Conservation (phyloP, 1,140 invertebrate genomes). For the Drosophila virilis region DNA sequence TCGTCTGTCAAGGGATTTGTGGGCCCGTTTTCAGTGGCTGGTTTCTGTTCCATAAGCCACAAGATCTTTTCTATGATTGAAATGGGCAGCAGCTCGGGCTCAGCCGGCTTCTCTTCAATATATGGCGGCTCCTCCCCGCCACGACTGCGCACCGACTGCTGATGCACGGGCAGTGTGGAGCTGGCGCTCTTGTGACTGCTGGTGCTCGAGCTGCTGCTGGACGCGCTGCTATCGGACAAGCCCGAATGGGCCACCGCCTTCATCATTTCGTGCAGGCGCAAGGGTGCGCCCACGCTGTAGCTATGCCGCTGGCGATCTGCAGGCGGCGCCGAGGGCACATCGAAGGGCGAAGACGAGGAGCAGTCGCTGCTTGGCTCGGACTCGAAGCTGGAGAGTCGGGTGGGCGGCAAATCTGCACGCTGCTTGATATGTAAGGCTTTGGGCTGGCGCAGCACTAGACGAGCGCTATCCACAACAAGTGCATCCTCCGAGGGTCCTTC, state of each 20-base stretch:
- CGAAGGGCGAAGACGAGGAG: background rate
- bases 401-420: slow-evolving; percentile 32
- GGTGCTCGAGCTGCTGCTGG: slow-evolving; percentile 29
- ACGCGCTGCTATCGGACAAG: slow-evolving; percentile 29
- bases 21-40: background rate
- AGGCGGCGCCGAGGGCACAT: slow-evolving; percentile 9
- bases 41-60: slow-evolving; percentile 27
- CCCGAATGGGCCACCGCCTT: slow-evolving; percentile 17
- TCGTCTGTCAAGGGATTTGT: background rate
- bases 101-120: background rate
- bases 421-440: slow-evolving; percentile 29
- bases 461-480: slow-evolving; percentile 38
- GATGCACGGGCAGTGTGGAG: slow-evolving; percentile 3
- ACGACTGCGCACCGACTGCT: slow-evolving; percentile 5
- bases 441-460: slow-evolving; percentile 26
- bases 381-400: slow-evolving; percentile 12
- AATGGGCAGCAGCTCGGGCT: background rate
- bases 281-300: slow-evolving; percentile 1
- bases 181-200: slow-evolving; percentile 29
- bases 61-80: slow-evolving; percentile 29
- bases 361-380: slow-evolving; percentile 14
- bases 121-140: slow-evolving; percentile 4
- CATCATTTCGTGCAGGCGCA: slow-evolving; percentile 18
- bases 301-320: background rate
- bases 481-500: slow-evolving; percentile 69